A percentile compares a stretch with the other conserved stretches of the same genome.
Conservation (phyloP, 2,113 vertebrate genomes). For the Centrocercus urophasianus region DNA sequence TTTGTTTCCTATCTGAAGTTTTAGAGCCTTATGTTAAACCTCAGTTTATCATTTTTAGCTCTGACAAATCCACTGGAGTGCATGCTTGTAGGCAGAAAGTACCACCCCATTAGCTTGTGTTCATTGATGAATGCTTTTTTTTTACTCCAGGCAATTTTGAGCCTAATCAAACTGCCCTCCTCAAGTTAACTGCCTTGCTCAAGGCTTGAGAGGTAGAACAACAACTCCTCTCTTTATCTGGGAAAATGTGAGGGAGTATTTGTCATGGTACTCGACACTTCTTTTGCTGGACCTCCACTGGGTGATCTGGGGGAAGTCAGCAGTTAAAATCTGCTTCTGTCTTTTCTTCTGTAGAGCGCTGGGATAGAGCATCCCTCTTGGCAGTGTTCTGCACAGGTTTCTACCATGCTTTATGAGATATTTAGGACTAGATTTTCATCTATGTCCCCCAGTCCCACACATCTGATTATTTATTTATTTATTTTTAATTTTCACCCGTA, state of each 20-base stretch:
- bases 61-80: not conserved
- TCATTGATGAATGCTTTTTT: not conserved
- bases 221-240: not conserved
- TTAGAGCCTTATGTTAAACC: not conserved
- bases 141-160: constrained; percentile 11
- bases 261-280: not conserved
- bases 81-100: not conserved
- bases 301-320: not conserved
- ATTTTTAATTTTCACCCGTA: not conserved
- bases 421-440: not conserved
- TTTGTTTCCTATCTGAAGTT: not conserved
- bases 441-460: not conserved
- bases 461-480: not conserved
- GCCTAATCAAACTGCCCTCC: constrained; percentile 30
- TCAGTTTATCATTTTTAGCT: not conserved
- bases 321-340: not conserved
- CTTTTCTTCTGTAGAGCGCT: not conserved
- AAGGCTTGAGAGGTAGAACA: constrained; percentile 1
- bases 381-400: not conserved
- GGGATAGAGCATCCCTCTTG: not conserved
- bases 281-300: not conserved
- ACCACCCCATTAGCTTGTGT: not conserved
- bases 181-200: constrained; percentile 39
- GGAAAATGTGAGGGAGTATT: not conserved
- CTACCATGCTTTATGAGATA: not conserved